Base-by-base conservation (phyloP, 2,113 vertebrate genomes). In the Ptilonorhynchus violaceus region DNA sequence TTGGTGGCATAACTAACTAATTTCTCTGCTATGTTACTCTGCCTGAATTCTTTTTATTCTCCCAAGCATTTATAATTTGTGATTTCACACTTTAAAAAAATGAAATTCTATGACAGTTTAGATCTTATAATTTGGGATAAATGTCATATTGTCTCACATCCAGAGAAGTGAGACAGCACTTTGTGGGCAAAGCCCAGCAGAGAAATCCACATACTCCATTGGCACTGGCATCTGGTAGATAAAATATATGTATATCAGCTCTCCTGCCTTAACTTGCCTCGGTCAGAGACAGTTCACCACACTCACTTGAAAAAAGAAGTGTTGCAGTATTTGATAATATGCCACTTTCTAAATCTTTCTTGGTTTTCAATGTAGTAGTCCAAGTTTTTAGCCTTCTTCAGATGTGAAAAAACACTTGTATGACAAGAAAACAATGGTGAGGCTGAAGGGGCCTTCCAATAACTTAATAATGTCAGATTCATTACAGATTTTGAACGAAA, bases 351-450 rank as follows among this genome's bases (percentile, higher is more conserved):
- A 68, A 73, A 84, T 49, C 5, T 41, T 37, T 4, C 14, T 50
- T 53, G 4, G 10, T 75, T 81, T 79, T 11, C 33, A 75, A 10
- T 6, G 12, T 30, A 62, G 7, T 13, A 63, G 37, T 46, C 5
- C 15, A 20, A 10, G 3, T 9, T 83, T 86, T 76, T 55, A 49
- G 8, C 7, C 15, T 64, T 67, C 14, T 52, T 63, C 64, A 24
- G 2, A n/a, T 27, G 4, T 35, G 25, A 50, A 55, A 33, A 60
- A 33, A 8, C 0, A 6, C 19, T 60, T 8, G 2, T 16, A 49
- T 15, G 11, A 46, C 20, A 50, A 52, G 39, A 80, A 94, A 60
- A 5, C 17, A 58, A 19, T 21, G 5, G 6, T 22, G 50, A 55
- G 13, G 20, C 8, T 87, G 30, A 52, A 56, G 9, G 7, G 15